phyloP scores from a whole-genome alignment of 2,797 vertebrate genomes.

The Pelodytes ibericus region DNA sequence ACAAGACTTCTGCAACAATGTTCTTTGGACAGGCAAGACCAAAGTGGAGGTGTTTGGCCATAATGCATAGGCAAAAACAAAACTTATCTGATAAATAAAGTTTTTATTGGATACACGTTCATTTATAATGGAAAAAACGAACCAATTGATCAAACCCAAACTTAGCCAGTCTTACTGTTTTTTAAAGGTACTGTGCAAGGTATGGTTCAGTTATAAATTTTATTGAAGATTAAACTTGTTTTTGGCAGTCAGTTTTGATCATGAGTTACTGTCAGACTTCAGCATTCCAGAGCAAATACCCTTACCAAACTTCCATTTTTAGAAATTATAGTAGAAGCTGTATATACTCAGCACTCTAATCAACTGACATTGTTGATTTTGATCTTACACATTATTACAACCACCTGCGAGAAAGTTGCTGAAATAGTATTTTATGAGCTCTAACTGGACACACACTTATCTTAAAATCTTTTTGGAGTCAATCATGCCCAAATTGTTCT shows the following conservation, averaged over 20 bases:
- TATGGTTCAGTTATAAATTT: no score
- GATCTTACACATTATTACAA: not conserved
- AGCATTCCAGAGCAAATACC: not conserved
- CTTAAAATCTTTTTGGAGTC: not conserved
- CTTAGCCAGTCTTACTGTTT: no score
- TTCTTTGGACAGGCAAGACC: no score
- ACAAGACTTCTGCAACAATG: no score
- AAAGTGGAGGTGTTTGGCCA: no score
- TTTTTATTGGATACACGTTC: no score
- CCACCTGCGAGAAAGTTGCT: not conserved
- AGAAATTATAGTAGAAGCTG: not conserved
- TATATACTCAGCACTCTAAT: not conserved
- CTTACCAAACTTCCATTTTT: not conserved
- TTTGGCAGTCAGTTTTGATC: not conserved
- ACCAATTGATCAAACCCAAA: no score
- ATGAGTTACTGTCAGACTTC: not conserved
- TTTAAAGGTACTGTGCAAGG: no score
- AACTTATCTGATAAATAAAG: no score
- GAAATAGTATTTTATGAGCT: not conserved
- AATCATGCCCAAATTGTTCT: not conserved
- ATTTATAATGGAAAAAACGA: no score
- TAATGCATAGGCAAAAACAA: no score
- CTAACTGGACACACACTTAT: not conserved
- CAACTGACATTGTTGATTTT: not conserved
- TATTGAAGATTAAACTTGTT: not conserved